Evolutionary conservation across 2,888 invertebrate species (phyloP), one percentile per base, ranked within the genome.

Genomic region (Scaeva pyrastri): DNA sequence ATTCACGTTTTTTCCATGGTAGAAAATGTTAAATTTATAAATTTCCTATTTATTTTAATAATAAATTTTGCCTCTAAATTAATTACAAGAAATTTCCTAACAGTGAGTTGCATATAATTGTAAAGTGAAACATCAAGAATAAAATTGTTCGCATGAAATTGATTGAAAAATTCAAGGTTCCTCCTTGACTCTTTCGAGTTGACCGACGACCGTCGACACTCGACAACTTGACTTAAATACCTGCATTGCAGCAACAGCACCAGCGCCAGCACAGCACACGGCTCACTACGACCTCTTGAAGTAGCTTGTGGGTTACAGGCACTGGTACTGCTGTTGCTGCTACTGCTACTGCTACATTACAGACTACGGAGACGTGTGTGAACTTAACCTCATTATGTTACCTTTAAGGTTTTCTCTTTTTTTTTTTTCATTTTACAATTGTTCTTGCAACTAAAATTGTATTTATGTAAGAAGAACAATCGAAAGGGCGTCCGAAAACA

Each of bases 311-410:
- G 31, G 31, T 31, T 31, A 31, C 31, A 2, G 16, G n/a, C 31
- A 5, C 31, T 19, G 36, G 19, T 48, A 31, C 16, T 64, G 31
- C 12, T 58, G 36, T 12, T 58, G 2, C 19, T 21, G 50, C 50
- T 56, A 31, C 55, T 55, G 16, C 41, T 39, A 10, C 14, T 60
- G 6, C 50, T 41, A 19, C 36, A 14, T 50, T 58, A 64, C 68
- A 87, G 3, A 31, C 5, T n/a, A 26, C 26, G 7, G 31, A 31
- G 82, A 87, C 87, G 82, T 87, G 87, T 87, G 78, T 83, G 75
- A 85, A 88, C 88, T 88, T 88, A 88, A 88, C 88, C 88, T 88
- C 88, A 88, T 88, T 88, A 76, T 71, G 19, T 73, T 82, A 52
- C 58, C n/a, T 52, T 23, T 11, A 76, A 68, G 70, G 70, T 74